Conservation (phyloP, 2,113 vertebrate genomes). For the Saimiri boliviensis region DNA sequence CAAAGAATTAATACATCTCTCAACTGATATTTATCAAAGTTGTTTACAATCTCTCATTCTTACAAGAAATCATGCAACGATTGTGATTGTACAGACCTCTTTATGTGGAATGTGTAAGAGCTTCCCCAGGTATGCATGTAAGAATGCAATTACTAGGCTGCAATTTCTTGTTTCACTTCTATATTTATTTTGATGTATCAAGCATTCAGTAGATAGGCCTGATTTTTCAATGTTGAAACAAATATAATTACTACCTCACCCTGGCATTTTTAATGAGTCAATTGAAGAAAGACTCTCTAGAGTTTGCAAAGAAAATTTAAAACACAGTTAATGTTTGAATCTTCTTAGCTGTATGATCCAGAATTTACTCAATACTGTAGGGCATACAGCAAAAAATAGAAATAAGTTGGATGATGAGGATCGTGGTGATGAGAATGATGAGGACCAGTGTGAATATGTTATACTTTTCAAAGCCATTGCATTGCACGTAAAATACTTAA, state of each 20-base stretch:
- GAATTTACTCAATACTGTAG: background rate
- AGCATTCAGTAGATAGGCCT: background rate
- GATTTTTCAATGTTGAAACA: background rate
- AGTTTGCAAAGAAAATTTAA: background rate
- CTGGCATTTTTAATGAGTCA: background rate
- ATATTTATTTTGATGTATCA: background rate
- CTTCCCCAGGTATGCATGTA: fast-evolving
- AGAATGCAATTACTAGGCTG: background rate
- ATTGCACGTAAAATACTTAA: background rate
- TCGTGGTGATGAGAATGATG: background rate
- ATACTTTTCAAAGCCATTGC: background rate
- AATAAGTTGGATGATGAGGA: background rate
- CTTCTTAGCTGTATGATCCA: background rate
- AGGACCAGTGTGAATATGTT: background rate
- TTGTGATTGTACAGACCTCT: fast-evolving
- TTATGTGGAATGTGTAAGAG: background rate
- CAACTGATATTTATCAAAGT: background rate
- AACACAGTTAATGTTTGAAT: background rate
- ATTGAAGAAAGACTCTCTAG: background rate
- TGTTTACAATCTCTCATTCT: background rate
- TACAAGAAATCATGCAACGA: fast-evolving
- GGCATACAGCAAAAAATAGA: background rate
- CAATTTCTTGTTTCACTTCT: background rate
- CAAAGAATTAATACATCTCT: background rate
- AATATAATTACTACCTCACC: background rate